Conservation (phyloP, 2,888 invertebrate genomes). For the Thymelicus lineola region DNA sequence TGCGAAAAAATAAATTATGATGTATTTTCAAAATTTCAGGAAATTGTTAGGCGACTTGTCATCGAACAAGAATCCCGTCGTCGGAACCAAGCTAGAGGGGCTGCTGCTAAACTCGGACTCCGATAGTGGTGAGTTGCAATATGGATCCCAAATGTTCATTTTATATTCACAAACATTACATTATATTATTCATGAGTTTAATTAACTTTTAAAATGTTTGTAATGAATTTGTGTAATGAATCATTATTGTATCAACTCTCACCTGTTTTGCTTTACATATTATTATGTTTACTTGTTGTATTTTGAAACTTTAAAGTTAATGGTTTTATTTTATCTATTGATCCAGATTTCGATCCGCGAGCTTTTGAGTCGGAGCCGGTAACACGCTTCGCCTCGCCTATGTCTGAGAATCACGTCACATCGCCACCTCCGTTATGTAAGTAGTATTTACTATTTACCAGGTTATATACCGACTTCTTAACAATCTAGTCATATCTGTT, state of each 20-base stretch:
- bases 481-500: neutral
- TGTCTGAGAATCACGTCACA: constrained; percentile 62
- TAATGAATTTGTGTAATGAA: no score
- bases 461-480: neutral
- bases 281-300: no score
- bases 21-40: constrained; percentile 49
- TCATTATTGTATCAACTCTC: no score
- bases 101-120: constrained; percentile 91
- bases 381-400: constrained; percentile 62
- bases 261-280: no score
- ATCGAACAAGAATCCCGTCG: constrained; percentile 84
- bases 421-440: constrained; percentile 89
- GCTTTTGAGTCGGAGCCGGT: constrained; percentile 89
- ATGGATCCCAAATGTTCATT: neutral
- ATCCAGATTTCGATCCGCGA: constrained; percentile 93
- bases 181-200: no score
- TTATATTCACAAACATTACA: no score
- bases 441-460: constrained; percentile 58
- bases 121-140: constrained; percentile 86
- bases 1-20: no score
- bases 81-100: constrained; percentile 92
- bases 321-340: constrained; percentile 11
- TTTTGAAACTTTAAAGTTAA: neutral
- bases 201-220: no score
- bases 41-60: constrained; percentile 63